Base-by-base conservation (phyloP, 2,888 invertebrate genomes). In the Neoitamus cyanurus region DNA sequence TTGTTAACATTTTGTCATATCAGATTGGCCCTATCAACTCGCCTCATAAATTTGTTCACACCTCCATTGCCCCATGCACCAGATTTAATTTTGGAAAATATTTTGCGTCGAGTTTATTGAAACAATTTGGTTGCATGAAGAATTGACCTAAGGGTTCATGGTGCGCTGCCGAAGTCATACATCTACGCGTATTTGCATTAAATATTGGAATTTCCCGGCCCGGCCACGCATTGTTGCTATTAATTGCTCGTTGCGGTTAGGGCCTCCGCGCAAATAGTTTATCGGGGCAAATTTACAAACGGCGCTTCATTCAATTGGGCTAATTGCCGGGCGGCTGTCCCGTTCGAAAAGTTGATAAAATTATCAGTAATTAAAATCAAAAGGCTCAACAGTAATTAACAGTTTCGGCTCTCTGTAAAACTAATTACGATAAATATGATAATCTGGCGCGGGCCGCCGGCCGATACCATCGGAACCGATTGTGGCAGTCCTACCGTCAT, bases 1-100 rank as follows among this genome's bases (percentile, higher is more conserved):
- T 58, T 34, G 80, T 80, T 58, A 80, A 80, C 80, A 80, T 80
- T 80, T 80, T 80, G 80, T 80, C 80, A 80, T 80, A 80, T 80
- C 80, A 80, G 58, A 20, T 48, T 30, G 48, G 34, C 58, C 68
- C 80, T 80, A 80, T 80, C 80, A 80, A 68, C 42, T 36, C 58
- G 58, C 80, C 80, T 80, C 80, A 80, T 80, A 80, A 80, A 80
- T 80, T 80, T 80, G 80, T 80, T 80, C 58, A 34, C 80, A 80
- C 68, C 68, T 80, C 68, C 36, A 68, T 28, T 80, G 80, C 15
- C 37, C 80, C 5, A 30, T 48, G 78, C 4, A 78, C 68, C 68
- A n/a, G 68, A 80, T 80, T 80, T 80, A 80, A 80, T 80, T 80
- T 80, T 80, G 15, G 58, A 25, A 80, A 80, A 80, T 80, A 58